Percentiles rank a stretch among this genome's conserved stretches.
Evolutionary conservation across 2,888 invertebrate genomes (phyloP).

Genomic region (Cheilosia grossa): DNA sequence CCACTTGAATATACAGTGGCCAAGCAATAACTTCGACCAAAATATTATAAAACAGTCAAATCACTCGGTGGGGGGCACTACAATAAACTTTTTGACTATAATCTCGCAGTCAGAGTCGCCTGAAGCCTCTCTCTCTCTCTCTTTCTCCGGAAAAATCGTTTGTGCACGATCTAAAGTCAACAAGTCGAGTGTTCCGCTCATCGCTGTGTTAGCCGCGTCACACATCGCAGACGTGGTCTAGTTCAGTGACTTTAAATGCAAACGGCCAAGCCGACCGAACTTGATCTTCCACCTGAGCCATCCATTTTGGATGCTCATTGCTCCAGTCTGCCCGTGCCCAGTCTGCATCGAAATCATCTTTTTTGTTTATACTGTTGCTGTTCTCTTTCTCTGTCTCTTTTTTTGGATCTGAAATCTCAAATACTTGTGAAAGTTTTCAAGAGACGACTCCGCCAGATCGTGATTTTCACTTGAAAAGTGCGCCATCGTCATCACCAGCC

Average conservation of each 20-base stretch:
- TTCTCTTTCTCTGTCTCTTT: slow-evolving; percentile 61
- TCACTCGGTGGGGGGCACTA: background rate
- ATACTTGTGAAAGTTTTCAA: slow-evolving; percentile 67
- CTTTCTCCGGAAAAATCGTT: background rate
- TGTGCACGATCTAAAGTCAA: background rate
- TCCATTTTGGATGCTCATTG: slow-evolving; percentile 46
- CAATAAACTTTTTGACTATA: background rate
- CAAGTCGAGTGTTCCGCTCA: background rate
- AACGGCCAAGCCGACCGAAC: slow-evolving; percentile 68
- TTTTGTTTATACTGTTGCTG: slow-evolving; percentile 25
- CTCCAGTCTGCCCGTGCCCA: slow-evolving; percentile 59
- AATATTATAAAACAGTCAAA: too few species aligned
- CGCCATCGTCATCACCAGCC: background rate
- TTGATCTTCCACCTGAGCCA: slow-evolving; percentile 66
- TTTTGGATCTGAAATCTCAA: slow-evolving; percentile 18
- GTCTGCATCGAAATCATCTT: slow-evolving; percentile 27
- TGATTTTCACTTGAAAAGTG: slow-evolving; percentile 42
- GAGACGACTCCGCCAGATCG: slow-evolving; percentile 19
- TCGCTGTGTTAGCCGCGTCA: background rate
- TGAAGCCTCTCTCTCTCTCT: background rate
- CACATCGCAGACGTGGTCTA: slow-evolving; percentile 9
- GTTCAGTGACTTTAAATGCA: slow-evolving; percentile 45
- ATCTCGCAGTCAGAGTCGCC: background rate
- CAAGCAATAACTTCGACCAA: too few species aligned
- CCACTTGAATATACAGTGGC: too few species aligned